phyloP scores from a whole-genome alignment of 2,797 vertebrate species.

The Varecia variegata region DNA sequence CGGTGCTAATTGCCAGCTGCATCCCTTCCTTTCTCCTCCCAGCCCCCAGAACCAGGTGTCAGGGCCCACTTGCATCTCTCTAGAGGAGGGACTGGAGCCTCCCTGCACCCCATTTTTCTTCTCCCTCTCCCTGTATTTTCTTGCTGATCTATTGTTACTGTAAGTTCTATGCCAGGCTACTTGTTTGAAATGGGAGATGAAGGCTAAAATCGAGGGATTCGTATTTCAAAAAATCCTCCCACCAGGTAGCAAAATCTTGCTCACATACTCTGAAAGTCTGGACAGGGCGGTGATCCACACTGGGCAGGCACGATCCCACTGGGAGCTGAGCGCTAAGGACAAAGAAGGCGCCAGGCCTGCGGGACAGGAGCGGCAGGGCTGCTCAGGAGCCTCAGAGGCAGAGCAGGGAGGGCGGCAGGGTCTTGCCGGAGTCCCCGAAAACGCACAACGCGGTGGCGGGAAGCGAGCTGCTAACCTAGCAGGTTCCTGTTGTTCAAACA shows the following conservation, averaged over 20 bases:
- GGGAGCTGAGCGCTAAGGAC: background rate
- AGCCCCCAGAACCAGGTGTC: background rate
- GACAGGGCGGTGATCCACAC: background rate
- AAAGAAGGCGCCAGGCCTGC: background rate
- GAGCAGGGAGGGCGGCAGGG: no score
- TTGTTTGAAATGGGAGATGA: background rate
- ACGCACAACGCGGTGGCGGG: background rate
- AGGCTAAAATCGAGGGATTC: background rate
- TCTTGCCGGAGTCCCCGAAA: background rate
- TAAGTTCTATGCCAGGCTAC: background rate
- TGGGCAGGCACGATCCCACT: background rate
- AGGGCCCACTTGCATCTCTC: background rate
- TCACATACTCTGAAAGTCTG: background rate
- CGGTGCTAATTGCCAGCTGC: background rate
- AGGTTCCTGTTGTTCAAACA: background rate
- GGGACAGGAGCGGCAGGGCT: background rate
- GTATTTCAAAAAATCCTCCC: background rate
- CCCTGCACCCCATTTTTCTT: background rate
- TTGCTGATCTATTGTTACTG: background rate
- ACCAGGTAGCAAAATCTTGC: background rate
- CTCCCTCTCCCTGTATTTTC: background rate
- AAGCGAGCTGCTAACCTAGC: no score
- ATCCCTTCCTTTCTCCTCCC: background rate
- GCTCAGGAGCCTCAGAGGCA: background rate
- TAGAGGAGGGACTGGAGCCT: background rate